These are phyloP conservation scores for Atta texana DNA, from an alignment of 1,140 invertebrate genomes.

Conservation along the genomic window DNA sequence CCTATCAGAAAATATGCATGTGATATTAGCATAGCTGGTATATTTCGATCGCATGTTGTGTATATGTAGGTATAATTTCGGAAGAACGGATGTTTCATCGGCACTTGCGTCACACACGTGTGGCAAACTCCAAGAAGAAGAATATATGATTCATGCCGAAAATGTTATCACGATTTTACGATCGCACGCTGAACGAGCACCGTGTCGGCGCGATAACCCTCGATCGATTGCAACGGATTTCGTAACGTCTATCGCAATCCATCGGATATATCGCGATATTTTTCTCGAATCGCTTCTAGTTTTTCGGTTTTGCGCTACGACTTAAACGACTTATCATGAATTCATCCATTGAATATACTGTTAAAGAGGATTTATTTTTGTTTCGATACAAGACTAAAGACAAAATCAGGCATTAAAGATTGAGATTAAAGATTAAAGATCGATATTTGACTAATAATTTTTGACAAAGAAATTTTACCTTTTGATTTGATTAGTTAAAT, in stretches of 20 bases:
- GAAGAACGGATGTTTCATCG: constrained; percentile 38
- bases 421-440: too few relatives aligned
- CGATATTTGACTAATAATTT: too few relatives aligned
- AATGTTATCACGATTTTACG: constrained; percentile 55
- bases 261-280: constrained; percentile 41
- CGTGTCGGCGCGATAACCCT: constrained; percentile 33
- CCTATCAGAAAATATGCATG: neutral
- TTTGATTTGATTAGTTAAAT: too few relatives aligned
- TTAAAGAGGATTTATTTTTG: constrained; percentile 46
- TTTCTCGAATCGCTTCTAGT: neutral
- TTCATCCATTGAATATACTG: neutral
- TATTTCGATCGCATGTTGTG: neutral
- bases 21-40: neutral
- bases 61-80: neutral
- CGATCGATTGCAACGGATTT: constrained; percentile 54
- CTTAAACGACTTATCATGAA: neutral
- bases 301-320: constrained; percentile 3
- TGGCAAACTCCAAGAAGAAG: constrained; percentile 31
- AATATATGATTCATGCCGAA: constrained; percentile 56
- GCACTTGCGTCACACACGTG: constrained; percentile 28
- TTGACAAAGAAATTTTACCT: too few relatives aligned
- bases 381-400: constrained; percentile 18
- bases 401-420: too few relatives aligned
- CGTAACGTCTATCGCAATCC: constrained; percentile 28
- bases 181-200: constrained; percentile 20